Percentiles rank a stretch among this genome's conserved stretches.
These are phyloP conservation scores for Drosophila arawakana DNA, from an alignment of 1,140 invertebrate genomes.

Conservation along the genomic window DNA sequence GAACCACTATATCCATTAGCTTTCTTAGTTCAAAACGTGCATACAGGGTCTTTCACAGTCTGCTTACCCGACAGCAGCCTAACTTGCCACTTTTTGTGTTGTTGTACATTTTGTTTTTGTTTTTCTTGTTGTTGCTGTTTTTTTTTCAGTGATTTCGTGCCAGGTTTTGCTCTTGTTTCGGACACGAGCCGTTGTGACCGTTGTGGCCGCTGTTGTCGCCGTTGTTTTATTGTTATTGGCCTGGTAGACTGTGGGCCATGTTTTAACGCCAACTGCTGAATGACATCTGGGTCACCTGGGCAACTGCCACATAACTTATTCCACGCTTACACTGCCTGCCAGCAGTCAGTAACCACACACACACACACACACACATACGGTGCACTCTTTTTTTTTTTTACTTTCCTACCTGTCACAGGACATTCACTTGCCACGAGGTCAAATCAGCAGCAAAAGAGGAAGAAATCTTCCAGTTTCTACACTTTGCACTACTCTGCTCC, in stretches of 20 bases:
- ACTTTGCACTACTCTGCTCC: background rate
- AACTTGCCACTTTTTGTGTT: too few species aligned
- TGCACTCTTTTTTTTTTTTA: background rate
- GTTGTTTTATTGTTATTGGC: slow-evolving; percentile 78
- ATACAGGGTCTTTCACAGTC: too few species aligned
- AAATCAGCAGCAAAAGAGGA: background rate
- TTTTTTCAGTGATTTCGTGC: slow-evolving; percentile 16
- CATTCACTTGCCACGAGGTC: background rate
- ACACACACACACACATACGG: background rate
- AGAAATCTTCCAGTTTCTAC: too few species aligned
- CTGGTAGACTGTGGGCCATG: slow-evolving; percentile 55
- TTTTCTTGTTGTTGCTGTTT: background rate
- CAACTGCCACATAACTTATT: slow-evolving; percentile 64
- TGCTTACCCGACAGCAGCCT: too few species aligned
- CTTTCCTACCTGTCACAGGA: background rate
- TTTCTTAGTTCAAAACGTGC: too few species aligned
- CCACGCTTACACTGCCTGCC: slow-evolving; percentile 1
- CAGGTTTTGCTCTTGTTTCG: slow-evolving; percentile 37
- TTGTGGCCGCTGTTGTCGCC: slow-evolving; percentile 33
- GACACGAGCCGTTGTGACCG: slow-evolving; percentile 35
- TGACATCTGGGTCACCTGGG: slow-evolving; percentile 80
- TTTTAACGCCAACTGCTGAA: slow-evolving; percentile 70
- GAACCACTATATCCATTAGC: too few species aligned
- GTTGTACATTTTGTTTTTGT: slow-evolving; percentile 4
- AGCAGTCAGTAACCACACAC: background rate